A percentile compares a stretch with the other conserved stretches of the same genome.
Evolutionary conservation across 2,797 vertebrate species (phyloP).

Genomic region (Lacerta viridis): DNA sequence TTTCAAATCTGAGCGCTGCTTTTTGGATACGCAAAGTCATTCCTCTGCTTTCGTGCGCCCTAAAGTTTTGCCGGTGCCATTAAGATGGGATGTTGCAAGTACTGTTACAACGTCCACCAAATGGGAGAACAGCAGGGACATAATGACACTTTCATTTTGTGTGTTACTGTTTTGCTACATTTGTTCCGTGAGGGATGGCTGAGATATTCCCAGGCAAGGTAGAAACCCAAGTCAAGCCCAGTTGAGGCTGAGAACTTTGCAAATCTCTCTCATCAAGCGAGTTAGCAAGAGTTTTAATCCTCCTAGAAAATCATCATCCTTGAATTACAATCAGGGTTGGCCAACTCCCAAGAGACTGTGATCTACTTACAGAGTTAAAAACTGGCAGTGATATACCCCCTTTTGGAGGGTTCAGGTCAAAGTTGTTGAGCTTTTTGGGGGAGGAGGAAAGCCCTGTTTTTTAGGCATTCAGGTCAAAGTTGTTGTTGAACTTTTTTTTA

Average conservation of each 20-base stretch:
- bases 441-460: too few relatives aligned
- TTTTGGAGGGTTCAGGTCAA: too few relatives aligned
- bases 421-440: too few relatives aligned
- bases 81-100: slow-evolving; percentile 27
- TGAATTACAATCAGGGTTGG: not conserved
- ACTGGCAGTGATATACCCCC: too few relatives aligned
- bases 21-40: slow-evolving; percentile 40
- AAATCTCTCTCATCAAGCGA: too few relatives aligned
- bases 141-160: slow-evolving; percentile 45
- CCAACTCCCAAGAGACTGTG: too few relatives aligned
- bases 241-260: not conserved
- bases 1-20: slow-evolving; percentile 32
- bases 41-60: not conserved
- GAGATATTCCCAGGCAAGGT: not conserved
- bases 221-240: not conserved
- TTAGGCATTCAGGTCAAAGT: too few relatives aligned
- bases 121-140: slow-evolving; percentile 41
- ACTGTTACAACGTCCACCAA: slow-evolving; percentile 18
- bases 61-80: slow-evolving; percentile 37
- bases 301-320: not conserved
- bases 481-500: too few relatives aligned
- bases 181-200: not conserved
- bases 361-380: too few relatives aligned
- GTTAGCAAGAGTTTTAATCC: not conserved
- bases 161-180: not conserved